Base-by-base conservation (phyloP, 2,797 vertebrate genomes). In the Neosalanx taihuensis region DNA sequence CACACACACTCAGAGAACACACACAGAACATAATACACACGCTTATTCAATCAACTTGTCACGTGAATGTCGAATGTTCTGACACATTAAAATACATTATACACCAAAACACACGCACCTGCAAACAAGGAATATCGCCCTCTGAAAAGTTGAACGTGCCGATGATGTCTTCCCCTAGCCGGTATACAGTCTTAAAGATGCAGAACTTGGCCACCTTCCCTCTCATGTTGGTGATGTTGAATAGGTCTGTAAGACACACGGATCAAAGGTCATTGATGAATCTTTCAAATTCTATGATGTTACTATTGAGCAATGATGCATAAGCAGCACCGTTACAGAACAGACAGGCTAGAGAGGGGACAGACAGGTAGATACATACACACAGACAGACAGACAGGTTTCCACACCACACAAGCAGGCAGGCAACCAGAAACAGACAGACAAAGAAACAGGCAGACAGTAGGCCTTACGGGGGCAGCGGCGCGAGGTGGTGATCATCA, bases 121-220 rank as follows among this genome's bases (percentile, higher is more conserved):
- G 98, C 76, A 99, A 86, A 83, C 98, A 99, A 0, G 96, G 95
- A 70, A 99, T 96, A 59, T 97, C 95, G 49, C 98, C 97, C 72
- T 98, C 96, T 0, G 96, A 97, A 83, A 99, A 96, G 84, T 91
- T 96, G 76, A 99, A 97, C 0, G 96, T 97, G 69, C 98, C 96
- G 2, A 99, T 88, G 72, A 99, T 93, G 12, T 99, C 98, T 77
- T 99, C 98, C 13, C 98, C 98, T 0, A 99, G 94, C 87, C 96
- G 95, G 91, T 99, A 99, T 1, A 97, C 92, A 0, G 92, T 96
- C 88, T 98, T 99, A 89, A 98, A 99, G 89, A 99, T 97, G 88
- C 97, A 96, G 88, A 99, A 98, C 0, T 95, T 97, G 5, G 95
- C 96, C 76, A 99, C 97, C 80, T 97, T 98, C 29, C 97, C 97